Conservation (phyloP, 2,888 invertebrate species). For the Podotricha telesiphe region DNA sequence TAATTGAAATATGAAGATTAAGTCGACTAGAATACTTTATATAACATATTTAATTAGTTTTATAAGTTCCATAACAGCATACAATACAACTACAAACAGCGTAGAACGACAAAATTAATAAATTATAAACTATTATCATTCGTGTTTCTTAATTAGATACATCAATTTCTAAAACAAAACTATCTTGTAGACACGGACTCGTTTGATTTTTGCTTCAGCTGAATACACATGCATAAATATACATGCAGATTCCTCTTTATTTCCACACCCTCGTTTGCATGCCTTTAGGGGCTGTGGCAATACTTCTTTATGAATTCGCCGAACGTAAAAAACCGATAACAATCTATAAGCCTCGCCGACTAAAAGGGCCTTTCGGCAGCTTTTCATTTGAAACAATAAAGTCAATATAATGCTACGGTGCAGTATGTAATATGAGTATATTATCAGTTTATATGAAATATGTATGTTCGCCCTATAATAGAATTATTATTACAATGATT, state of each 20-base stretch:
- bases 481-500: neutral
- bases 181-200: neutral
- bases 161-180: neutral
- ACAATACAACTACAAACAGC: too few relatives aligned
- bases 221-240: conserved; percentile 15
- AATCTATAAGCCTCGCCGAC: neutral
- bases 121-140: too few relatives aligned
- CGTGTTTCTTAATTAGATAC: neutral
- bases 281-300: conserved; percentile 13
- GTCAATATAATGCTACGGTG: neutral
- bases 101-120: too few relatives aligned
- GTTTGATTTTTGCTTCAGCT: neutral
- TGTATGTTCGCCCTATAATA: neutral
- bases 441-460: neutral
- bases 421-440: neutral
- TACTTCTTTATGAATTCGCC: conserved; percentile 10
- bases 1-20: neutral
- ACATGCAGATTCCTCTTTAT: conserved; percentile 36
- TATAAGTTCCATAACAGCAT: too few relatives aligned
- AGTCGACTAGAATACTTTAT: neutral
- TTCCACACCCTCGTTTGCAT: conserved; percentile 36
- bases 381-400: conserved; percentile 10
- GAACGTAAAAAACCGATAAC: conserved; percentile 5
- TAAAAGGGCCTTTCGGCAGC: neutral
- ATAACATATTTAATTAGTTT: neutral